phyloP scores from a whole-genome alignment of 2,113 vertebrate genomes.

The Pyrgilauda ruficollis region DNA sequence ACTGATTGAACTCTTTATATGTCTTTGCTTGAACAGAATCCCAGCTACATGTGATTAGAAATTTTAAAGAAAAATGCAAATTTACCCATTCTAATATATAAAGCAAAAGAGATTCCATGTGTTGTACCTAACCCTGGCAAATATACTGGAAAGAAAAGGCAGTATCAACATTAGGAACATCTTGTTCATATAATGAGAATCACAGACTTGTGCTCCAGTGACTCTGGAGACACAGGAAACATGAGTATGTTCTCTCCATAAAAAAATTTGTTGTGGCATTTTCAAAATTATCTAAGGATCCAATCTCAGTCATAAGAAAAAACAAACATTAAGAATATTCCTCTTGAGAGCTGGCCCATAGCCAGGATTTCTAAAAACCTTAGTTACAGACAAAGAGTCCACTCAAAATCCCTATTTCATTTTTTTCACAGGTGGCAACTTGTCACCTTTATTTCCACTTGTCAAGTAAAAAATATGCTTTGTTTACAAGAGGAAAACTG shows the following conservation, averaged over 20 bases:
- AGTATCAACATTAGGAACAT: neutral
- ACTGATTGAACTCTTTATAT: neutral
- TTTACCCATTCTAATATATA: neutral
- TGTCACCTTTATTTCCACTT: neutral
- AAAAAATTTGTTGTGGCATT: constrained; percentile 48
- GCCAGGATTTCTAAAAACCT: neutral
- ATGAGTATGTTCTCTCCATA: neutral
- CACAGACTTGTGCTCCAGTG: neutral
- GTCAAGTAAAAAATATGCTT: neutral
- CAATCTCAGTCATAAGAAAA: constrained; percentile 1
- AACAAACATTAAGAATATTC: constrained; percentile 38
- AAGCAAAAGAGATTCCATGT: neutral
- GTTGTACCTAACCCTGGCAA: neutral
- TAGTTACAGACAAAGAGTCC: neutral
- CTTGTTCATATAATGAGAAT: constrained; percentile 38
- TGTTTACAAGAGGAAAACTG: neutral
- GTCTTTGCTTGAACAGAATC: neutral
- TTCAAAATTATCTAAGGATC: constrained; percentile 47
- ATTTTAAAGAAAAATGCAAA: neutral
- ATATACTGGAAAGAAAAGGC: neutral
- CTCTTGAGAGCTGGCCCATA: constrained; percentile 31
- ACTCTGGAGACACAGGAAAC: constrained; percentile 33
- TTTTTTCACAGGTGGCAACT: constrained; percentile 10
- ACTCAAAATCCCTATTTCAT: constrained; percentile 14
- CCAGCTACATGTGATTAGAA: neutral